Percentiles rank a stretch among this genome's conserved stretches.
These are phyloP conservation scores for Lasioglossum zephyrum DNA, from an alignment of 2,888 invertebrate species.

Conservation along the genomic window DNA sequence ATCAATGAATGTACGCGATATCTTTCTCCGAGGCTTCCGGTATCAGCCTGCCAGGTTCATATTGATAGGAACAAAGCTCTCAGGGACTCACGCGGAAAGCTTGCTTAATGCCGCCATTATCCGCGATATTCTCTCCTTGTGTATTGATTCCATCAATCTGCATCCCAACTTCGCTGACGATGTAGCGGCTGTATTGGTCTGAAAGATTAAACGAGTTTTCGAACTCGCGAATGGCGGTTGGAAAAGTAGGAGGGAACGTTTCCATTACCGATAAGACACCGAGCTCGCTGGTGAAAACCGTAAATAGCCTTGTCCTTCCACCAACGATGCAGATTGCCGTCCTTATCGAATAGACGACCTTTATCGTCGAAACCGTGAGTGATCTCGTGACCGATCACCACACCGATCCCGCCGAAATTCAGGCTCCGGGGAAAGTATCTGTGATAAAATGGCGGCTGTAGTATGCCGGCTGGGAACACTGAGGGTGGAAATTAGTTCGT, in stretches of 20 bases:
- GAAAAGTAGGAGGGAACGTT: background rate
- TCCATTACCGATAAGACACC: constrained; percentile 88
- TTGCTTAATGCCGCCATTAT: constrained; percentile 97
- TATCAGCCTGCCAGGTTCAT: background rate
- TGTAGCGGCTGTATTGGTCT: constrained; percentile 94
- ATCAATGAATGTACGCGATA: background rate
- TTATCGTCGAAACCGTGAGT: constrained; percentile 97
- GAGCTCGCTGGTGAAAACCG: constrained; percentile 90
- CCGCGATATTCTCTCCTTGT: constrained; percentile 97
- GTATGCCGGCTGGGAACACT: constrained; percentile 97
- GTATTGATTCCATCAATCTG: constrained; percentile 92
- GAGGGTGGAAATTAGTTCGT: constrained; percentile 38
- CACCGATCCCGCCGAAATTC: constrained; percentile 95
- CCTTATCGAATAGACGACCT: constrained; percentile 95
- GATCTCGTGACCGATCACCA: constrained; percentile 96
- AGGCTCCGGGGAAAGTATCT: constrained; percentile 91
- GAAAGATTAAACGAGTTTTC: constrained; percentile 52
- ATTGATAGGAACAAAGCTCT: background rate
- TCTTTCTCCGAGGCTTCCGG: background rate
- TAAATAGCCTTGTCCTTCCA: constrained; percentile 92
- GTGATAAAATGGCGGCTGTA: constrained; percentile 98
- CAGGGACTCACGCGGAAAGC: constrained; percentile 87
- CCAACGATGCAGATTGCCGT: constrained; percentile 96
- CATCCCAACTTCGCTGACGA: constrained; percentile 92
- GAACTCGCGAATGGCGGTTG: background rate